Conservation (phyloP, 2,797 vertebrate genomes). For the Karalla daura region DNA sequence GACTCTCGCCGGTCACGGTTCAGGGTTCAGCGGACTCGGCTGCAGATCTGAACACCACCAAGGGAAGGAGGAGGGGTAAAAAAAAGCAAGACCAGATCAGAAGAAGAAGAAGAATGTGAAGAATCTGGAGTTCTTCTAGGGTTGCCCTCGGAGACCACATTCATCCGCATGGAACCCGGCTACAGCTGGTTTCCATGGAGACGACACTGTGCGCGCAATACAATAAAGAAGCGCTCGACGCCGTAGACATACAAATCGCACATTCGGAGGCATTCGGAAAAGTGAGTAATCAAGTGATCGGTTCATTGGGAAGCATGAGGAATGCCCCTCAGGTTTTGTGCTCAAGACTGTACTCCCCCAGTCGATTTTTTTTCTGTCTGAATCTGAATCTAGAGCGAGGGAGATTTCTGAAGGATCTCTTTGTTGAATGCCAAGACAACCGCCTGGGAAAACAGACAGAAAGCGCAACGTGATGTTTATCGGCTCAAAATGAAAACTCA, state of each 20-base stretch:
- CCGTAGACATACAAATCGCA: constrained; percentile 12
- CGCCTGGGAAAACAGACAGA: neutral
- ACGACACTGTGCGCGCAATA: constrained; percentile 13
- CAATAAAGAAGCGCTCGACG: constrained; percentile 10
- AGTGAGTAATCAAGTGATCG: neutral
- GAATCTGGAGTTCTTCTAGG: constrained; percentile 49
- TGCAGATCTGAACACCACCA: constrained; percentile 61
- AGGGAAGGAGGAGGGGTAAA: neutral
- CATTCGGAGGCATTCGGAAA: neutral
- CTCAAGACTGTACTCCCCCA: neutral
- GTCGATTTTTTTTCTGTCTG: too few species aligned
- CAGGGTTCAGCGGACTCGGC: constrained; percentile 67
- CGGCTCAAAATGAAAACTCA: neutral
- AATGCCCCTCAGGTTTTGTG: too few species aligned
- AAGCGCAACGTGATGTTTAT: neutral
- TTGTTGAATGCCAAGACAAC: neutral
- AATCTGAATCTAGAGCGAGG: neutral
- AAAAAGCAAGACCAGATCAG: constrained; percentile 43
- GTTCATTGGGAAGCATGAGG: neutral
- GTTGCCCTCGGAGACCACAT: constrained; percentile 60
- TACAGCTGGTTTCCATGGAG: constrained; percentile 57
- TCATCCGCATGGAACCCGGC: constrained; percentile 58
- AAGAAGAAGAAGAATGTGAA: constrained; percentile 60
- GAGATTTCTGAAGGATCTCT: neutral
- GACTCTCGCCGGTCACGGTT: constrained; percentile 57